Percentiles rank a stretch among this genome's conserved stretches.
phyloP scores from a whole-genome alignment of 2,888 invertebrate species.

The Diadegma fenestrale region DNA sequence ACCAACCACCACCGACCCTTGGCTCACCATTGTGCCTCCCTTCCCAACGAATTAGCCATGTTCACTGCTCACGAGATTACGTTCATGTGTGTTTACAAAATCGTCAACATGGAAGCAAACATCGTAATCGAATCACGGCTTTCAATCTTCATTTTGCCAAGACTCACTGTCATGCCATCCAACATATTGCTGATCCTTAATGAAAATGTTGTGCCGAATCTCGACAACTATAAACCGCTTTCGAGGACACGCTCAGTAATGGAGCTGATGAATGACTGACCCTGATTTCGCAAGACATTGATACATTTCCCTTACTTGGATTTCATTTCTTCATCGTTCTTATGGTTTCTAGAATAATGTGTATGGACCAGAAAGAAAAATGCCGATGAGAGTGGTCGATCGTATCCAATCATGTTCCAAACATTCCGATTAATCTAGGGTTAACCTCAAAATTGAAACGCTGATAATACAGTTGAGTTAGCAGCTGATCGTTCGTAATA shows the following conservation, averaged over 20 bases:
- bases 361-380: not conserved
- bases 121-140: not conserved
- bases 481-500: not conserved
- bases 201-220: not conserved
- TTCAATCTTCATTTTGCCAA: not conserved
- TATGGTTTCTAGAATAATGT: not conserved
- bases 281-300: not conserved
- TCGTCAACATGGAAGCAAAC: not conserved
- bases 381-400: not conserved
- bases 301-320: not conserved
- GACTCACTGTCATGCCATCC: not conserved
- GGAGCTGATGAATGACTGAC: not conserved
- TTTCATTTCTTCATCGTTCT: not conserved
- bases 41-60: not conserved
- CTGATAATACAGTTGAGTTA: not conserved
- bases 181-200: not conserved
- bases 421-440: not conserved
- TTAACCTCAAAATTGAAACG: constrained; percentile 7
- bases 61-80: constrained; percentile 5
- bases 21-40: not conserved
- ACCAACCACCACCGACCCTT: not conserved
- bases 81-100: not conserved
- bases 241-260: too few species aligned
- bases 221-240: not conserved
- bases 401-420: not conserved